phyloP scores from a whole-genome alignment of 2,113 vertebrate species.

The Mesembrinibis cayennensis region DNA sequence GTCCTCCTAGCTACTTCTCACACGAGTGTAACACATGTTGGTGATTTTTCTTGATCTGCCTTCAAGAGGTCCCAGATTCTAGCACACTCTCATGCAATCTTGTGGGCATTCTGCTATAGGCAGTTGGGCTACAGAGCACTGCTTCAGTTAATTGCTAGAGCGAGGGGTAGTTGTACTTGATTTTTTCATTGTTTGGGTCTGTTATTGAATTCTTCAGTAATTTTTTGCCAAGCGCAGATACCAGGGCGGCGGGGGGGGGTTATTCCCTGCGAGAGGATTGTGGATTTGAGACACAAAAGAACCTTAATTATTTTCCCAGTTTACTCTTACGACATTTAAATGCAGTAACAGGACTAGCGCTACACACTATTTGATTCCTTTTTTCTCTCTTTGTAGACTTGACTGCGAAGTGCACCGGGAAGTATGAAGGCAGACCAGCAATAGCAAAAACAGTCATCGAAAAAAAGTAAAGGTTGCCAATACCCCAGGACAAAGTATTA shows the following conservation, averaged over 20 bases:
- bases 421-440: background rate
- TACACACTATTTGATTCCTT: background rate
- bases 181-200: background rate
- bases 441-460: background rate
- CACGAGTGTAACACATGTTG: background rate
- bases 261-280: background rate
- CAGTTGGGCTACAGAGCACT: background rate
- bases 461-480: background rate
- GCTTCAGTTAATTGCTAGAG: background rate
- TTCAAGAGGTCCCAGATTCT: background rate
- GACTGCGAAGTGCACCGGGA: background rate
- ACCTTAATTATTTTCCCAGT: background rate
- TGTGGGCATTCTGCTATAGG: background rate
- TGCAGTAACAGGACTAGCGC: background rate
- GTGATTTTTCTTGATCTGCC: background rate
- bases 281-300: background rate
- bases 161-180: background rate
- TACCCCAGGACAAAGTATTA: background rate
- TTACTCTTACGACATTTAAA: background rate
- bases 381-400: conserved; percentile 13
- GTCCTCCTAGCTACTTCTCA: background rate
- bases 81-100: background rate
- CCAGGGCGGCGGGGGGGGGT: background rate
- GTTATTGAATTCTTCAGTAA: background rate
- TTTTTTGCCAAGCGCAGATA: background rate